phyloP scores from a whole-genome alignment of 2,113 vertebrate genomes.

The Callithrix jacchus region DNA sequence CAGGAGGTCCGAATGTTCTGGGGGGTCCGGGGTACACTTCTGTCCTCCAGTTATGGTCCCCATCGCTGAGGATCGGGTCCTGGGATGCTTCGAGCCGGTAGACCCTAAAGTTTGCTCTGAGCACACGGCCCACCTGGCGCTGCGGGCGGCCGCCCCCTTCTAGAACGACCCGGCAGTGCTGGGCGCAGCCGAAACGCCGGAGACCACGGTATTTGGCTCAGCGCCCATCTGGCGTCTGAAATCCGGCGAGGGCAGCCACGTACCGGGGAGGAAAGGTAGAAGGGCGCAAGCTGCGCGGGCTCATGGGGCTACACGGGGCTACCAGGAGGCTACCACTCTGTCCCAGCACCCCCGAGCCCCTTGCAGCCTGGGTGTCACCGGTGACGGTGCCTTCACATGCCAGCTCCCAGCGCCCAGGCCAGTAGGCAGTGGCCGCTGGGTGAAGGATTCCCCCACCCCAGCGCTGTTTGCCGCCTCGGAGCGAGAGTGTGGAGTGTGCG shows the following conservation, averaged over 20 bases:
- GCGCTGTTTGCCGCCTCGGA: neutral
- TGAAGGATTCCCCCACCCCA: neutral
- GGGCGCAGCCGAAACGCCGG: neutral
- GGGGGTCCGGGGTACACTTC: neutral
- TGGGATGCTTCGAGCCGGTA: neutral
- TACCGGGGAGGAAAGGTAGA: neutral
- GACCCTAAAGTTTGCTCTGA: slow-evolving; percentile 69
- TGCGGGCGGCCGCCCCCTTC: neutral
- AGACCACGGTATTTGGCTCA: slow-evolving; percentile 27
- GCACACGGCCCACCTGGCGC: slow-evolving; percentile 61
- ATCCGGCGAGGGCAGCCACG: neutral
- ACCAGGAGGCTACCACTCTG: neutral
- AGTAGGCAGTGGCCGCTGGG: neutral
- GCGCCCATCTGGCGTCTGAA: neutral
- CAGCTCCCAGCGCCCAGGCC: neutral
- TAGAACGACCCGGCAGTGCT: neutral
- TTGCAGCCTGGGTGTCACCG: neutral
- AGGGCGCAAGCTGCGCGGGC: neutral
- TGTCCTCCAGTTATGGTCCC: neutral
- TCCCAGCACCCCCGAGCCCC: neutral
- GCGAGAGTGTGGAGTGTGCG: slow-evolving; percentile 62
- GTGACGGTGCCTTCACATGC: neutral
- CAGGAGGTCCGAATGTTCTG: neutral
- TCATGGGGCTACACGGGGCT: neutral
- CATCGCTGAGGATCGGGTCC: neutral